Base-by-base conservation (phyloP, 2,113 vertebrate genomes). In the Aplodontia rufa region DNA sequence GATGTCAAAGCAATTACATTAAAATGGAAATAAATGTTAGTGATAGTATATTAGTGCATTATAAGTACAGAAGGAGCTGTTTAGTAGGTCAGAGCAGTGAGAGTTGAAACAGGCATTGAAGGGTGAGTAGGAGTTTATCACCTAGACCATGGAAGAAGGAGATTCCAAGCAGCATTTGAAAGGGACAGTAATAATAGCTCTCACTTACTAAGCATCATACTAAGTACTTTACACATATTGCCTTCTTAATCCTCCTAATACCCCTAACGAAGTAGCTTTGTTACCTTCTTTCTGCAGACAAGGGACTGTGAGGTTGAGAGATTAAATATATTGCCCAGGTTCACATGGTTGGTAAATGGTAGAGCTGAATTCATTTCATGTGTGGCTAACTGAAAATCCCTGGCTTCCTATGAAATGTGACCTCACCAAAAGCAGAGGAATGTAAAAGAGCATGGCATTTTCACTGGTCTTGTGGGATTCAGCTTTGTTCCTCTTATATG, bases 231-330 rank as follows among this genome's bases (percentile, higher is more conserved):
- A 4, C 20, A 37, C 35, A 13, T 82, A 55, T 4, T 62, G 47
- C 62, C 40, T 66, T 76, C 58, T 79, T 85, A 87, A 75, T 80
- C 47, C 51, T 74, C 60, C 47, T 91, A 32, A 16, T 30, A 42
- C 32, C 37, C 28, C 35, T 78, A 72, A 55, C 40, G 79, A 89
- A 14, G 89, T 55, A 87, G 32, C 49, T 40, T 85, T 83, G 32
- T 90, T 79, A 58, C 51, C 13, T 74, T 86, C 19, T 88, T 87
- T 96, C 79, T 71, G 51, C 28, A 35, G 35, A 37, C 45, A 89
- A 91, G 69, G 69, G 26, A 26, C 26, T 16, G 24, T 55, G 81
- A 80, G 24, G 72, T 95, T 81, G 64, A 96, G 79, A 94, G 68
- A 76, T 91, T 80, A 90, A 79, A 3, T 85, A 11, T 58, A 53